Evolutionary conservation across 2,113 vertebrate species (phyloP).

Genomic region (Furnarius figulus): DNA sequence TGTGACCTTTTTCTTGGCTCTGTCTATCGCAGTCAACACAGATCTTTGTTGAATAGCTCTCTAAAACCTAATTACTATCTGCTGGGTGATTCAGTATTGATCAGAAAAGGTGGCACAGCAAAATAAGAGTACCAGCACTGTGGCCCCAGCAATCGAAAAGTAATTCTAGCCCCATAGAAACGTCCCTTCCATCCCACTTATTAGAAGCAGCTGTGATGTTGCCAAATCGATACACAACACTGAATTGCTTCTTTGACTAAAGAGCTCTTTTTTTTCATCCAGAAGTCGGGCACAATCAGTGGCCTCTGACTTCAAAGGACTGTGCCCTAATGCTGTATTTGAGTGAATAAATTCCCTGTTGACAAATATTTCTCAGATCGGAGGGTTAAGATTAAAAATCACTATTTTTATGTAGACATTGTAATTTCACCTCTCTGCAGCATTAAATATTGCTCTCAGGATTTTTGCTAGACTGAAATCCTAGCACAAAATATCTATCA

Average conservation of each 20-base stretch:
- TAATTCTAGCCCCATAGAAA: conserved; percentile 91
- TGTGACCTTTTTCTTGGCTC: conserved; percentile 88
- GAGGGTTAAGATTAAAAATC: conserved; percentile 57
- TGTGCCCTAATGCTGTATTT: conserved; percentile 78
- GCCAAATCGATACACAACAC: conserved; percentile 89
- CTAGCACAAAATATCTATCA: neutral
- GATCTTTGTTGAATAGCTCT: conserved; percentile 85
- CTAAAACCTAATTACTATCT: conserved; percentile 92
- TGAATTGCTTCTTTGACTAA: conserved; percentile 92
- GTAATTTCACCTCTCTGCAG: neutral
- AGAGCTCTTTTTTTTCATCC: conserved; percentile 77
- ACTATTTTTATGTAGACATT: conserved; percentile 34
- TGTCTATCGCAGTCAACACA: conserved; percentile 86
- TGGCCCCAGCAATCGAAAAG: conserved; percentile 91
- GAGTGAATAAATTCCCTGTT: conserved; percentile 75
- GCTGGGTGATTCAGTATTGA: conserved; percentile 91
- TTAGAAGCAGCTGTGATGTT: conserved; percentile 94
- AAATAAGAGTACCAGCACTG: conserved; percentile 88
- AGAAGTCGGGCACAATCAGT: conserved; percentile 86
- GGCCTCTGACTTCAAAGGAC: conserved; percentile 86
- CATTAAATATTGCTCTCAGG: neutral
- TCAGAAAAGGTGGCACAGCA: conserved; percentile 88
- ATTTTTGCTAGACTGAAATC: neutral
- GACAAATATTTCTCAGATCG: conserved; percentile 69
- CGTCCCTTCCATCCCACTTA: conserved; percentile 85